Evolutionary conservation across 2,888 invertebrate species (phyloP), one percentile per base, ranked within the genome.

Genomic region (Drosophila mercatorum): DNA sequence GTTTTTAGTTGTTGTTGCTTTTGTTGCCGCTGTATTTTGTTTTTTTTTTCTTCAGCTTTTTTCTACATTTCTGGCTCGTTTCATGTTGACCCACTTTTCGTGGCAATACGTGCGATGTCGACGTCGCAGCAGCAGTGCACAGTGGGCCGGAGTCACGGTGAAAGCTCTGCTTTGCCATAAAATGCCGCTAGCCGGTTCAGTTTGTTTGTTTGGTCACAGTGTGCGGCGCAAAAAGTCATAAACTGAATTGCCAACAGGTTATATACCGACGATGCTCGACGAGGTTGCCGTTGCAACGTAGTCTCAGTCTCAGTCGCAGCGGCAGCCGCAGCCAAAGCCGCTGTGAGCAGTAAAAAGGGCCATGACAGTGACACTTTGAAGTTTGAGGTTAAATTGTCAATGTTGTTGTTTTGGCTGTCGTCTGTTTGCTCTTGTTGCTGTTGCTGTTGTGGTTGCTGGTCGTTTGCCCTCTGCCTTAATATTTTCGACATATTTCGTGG

Each of bases 351-450:
- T 88, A 91, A 91, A 90, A 91, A 91, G 91, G 91, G 91, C 91
- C 91, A 90, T 91, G 91, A 91, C 91, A 91, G 91, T 91, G 91
- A 91, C 91, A 91, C 88, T 91, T 85, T 90, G 89, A 90, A 91
- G 91, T 91, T 91, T 90, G 91, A 91, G 91, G 91, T 91, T 91
- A 85, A 83, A 83, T 82, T 80, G 77, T 83, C 88, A 84, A 79
- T 88, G 86, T 72, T 78, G 72, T 67, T 41, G 68, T 58, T 34
- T 34, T 34, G 69, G 68, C 53, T 72, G 67, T 41, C 66, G 47
- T 64, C 53, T 40, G 46, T 26, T 61, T 76, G 68, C 14, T 38
- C 65, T 57, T 72, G 52, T 62, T 65, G 40, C 51, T 41, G 40
- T 55, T 41, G 68, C 47, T 73, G 69, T 44, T 73, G 69, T 44